Evolutionary conservation across 2,113 vertebrate species (phyloP).

Genomic region (Onychorhynchus coronatus): DNA sequence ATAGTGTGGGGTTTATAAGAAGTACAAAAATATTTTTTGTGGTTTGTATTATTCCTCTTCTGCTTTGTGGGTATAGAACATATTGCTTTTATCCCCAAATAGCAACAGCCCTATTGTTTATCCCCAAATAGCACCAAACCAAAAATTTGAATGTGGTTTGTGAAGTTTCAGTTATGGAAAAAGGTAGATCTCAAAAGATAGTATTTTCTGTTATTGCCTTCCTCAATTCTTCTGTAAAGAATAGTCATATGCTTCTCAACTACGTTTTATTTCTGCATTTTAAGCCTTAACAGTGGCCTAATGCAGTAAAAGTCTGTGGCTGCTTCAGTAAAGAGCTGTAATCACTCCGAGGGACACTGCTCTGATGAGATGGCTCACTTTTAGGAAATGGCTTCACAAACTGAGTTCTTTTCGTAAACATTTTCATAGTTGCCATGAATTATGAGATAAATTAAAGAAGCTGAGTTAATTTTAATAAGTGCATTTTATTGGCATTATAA

Average conservation of each 20-base stretch:
- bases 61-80: not conserved
- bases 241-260: not conserved
- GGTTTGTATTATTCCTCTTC: not conserved
- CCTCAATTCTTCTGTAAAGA: not conserved
- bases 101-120: not conserved
- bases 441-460: not conserved
- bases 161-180: not conserved
- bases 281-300: not conserved
- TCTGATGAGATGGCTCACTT: not conserved
- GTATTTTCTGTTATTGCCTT: not conserved
- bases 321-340: not conserved
- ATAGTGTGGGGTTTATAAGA: not conserved
- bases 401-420: not conserved
- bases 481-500: not conserved
- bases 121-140: not conserved
- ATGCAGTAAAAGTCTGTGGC: not conserved
- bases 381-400: not conserved
- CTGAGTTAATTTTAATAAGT: not conserved
- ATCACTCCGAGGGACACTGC: not conserved
- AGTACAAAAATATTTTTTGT: not conserved
- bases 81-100: not conserved
- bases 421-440: not conserved
- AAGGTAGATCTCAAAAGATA: not conserved
- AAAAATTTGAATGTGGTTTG: not conserved
- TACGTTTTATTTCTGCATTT: not conserved